Evolutionary conservation across 2,797 vertebrate species (phyloP).

Genomic region (Tragopan temminckii): DNA sequence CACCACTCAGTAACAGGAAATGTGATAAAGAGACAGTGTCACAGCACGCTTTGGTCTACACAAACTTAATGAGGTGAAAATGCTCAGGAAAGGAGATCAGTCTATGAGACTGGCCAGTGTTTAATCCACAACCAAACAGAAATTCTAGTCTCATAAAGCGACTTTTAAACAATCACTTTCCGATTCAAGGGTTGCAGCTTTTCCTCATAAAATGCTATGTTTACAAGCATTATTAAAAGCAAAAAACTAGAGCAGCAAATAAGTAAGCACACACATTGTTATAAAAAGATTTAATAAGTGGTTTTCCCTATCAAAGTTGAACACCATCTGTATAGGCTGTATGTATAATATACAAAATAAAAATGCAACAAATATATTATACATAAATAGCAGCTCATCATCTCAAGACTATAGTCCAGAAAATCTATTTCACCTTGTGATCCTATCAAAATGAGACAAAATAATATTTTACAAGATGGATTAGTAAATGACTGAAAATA

Average conservation of each 20-base stretch:
- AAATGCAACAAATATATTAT: rapidly evolving
- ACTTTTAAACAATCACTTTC: not conserved
- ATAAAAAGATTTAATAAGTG: not conserved
- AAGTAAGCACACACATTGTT: rapidly evolving
- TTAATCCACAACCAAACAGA: not conserved
- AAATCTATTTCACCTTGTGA: not conserved
- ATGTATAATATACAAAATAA: not conserved
- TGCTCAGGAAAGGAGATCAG: not conserved
- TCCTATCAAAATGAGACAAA: not conserved
- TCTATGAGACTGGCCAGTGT: not conserved
- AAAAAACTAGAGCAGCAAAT: not conserved
- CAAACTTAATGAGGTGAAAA: not conserved
- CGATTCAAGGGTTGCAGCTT: not conserved
- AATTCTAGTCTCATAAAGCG: not conserved
- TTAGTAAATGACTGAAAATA: not conserved
- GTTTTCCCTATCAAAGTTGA: not conserved
- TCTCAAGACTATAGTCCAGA: not conserved
- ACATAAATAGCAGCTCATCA: not conserved
- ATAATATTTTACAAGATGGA: not conserved
- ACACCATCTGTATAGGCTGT: rapidly evolving
- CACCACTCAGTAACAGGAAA: not conserved
- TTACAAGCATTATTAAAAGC: not conserved
- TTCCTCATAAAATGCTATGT: not conserved
- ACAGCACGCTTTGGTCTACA: rapidly evolving
- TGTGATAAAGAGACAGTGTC: rapidly evolving